Percentiles rank a stretch among this genome's conserved stretches.
These are phyloP conservation scores for Sinocyclocheilus maitianheensis DNA, from an alignment of 2,113 vertebrate genomes.

Conservation along the genomic window DNA sequence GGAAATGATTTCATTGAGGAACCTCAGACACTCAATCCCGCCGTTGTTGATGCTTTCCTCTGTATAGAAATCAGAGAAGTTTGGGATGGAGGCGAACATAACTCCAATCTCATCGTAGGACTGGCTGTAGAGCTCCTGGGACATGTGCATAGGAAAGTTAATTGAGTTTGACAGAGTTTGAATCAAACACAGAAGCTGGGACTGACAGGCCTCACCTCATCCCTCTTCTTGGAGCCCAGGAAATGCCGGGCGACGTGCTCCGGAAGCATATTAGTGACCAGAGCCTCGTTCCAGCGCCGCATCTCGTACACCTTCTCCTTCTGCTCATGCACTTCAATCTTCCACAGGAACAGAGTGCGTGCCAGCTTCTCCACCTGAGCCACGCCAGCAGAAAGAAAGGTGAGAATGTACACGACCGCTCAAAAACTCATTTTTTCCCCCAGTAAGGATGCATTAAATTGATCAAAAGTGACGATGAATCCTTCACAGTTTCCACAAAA, in stretches of 20 bases:
- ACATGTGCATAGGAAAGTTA: neutral
- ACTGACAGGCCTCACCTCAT: constrained; percentile 81
- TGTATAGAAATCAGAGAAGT: constrained; percentile 97
- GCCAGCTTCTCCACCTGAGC: constrained; percentile 91
- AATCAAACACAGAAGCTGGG: neutral
- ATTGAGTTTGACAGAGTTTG: neutral
- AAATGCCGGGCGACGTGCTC: constrained; percentile 95
- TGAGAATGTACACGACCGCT: neutral
- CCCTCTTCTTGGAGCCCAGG: constrained; percentile 92
- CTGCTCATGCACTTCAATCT: constrained; percentile 93
- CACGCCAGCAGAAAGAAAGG: neutral
- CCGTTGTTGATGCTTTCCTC: constrained; percentile 98
- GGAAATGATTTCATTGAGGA: constrained; percentile 98
- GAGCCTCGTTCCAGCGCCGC: constrained; percentile 94
- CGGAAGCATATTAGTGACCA: constrained; percentile 95
- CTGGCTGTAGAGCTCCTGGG: constrained; percentile 94
- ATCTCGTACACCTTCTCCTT: constrained; percentile 97
- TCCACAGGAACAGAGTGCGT: constrained; percentile 91
- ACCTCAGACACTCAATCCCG: constrained; percentile 92
- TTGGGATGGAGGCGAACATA: constrained; percentile 98
- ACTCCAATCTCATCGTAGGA: constrained; percentile 96
- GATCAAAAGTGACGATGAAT: neutral
- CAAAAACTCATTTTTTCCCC: neutral
- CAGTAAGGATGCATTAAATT: too few species aligned
- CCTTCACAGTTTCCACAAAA: neutral